These are phyloP conservation scores for Ferrisia virgata DNA, from an alignment of 2,888 invertebrate genomes.

Conservation along the genomic window DNA sequence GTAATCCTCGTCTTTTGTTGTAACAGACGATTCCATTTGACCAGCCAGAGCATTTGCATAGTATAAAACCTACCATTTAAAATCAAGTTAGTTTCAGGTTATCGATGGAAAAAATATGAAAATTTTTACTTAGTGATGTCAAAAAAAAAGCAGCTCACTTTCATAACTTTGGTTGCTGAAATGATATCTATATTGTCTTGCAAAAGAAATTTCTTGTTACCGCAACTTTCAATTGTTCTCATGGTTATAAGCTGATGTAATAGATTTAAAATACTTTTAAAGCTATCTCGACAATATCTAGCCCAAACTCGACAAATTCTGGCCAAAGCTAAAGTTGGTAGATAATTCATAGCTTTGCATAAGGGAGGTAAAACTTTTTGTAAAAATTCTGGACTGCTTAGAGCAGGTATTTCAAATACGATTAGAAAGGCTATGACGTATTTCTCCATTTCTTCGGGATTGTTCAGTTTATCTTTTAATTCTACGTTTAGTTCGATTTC, in stretches of 20 bases:
- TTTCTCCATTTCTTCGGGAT: conserved; percentile 56
- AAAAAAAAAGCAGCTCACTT: conserved; percentile 57
- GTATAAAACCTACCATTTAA: conserved; percentile 65
- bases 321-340: conserved; percentile 54
- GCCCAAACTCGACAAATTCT: conserved; percentile 74
- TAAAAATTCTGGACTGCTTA: conserved; percentile 74
- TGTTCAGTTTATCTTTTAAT: conserved; percentile 64
- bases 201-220: conserved; percentile 54
- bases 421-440: conserved; percentile 65
- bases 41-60: conserved; percentile 87
- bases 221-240: conserved; percentile 24
- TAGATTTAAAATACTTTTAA: conserved; percentile 69
- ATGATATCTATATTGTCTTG: conserved; percentile 83
- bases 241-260: conserved; percentile 84
- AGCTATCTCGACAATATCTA: conserved; percentile 57
- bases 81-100: not conserved
- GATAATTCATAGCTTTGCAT: conserved; percentile 54
- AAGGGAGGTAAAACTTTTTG: conserved; percentile 77
- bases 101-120: conserved; percentile 10
- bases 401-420: conserved; percentile 72
- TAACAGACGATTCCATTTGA: conserved; percentile 54
- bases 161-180: conserved; percentile 83
- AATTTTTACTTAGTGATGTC: not conserved
- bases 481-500: conserved; percentile 56
- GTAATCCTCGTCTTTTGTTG: conserved; percentile 60